These are phyloP conservation scores for Choreutis nemorana DNA, from an alignment of 2,888 invertebrate species.

Conservation along the genomic window DNA sequence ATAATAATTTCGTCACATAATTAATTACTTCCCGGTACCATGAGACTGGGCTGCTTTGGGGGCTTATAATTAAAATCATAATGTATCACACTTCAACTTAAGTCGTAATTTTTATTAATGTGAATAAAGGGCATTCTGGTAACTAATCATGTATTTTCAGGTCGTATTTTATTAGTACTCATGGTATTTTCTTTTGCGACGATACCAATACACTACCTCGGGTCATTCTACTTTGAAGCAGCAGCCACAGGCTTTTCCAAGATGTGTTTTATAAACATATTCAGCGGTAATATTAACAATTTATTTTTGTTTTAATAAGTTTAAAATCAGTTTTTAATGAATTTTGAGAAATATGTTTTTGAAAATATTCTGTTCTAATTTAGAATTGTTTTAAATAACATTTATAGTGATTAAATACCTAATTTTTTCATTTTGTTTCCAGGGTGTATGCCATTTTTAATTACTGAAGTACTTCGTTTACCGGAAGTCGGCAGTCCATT, in stretches of 20 bases:
- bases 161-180: conserved; percentile 69
- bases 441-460: conserved; percentile 78
- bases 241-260: conserved; percentile 81
- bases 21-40: too few species aligned
- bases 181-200: conserved; percentile 74
- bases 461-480: conserved; percentile 72
- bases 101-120: too few species aligned
- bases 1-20: too few species aligned
- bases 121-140: too few species aligned
- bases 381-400: conserved; percentile 7
- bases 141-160: too few species aligned
- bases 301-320: conserved; percentile 2
- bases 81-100: too few species aligned
- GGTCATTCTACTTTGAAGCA: conserved; percentile 74
- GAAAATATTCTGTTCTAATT: conserved; percentile 8
- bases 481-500: conserved; percentile 70
- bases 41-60: too few species aligned
- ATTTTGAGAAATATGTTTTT: not conserved
- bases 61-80: too few species aligned
- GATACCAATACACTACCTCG: conserved; percentile 77
- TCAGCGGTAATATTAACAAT: conserved; percentile 39
- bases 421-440: conserved; percentile 18
- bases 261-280: conserved; percentile 77
- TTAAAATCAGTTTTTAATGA: conserved; percentile 5
- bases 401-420: conserved; percentile 7